Conservation (phyloP, 1,140 invertebrate species). For the Plodia interpunctella region DNA sequence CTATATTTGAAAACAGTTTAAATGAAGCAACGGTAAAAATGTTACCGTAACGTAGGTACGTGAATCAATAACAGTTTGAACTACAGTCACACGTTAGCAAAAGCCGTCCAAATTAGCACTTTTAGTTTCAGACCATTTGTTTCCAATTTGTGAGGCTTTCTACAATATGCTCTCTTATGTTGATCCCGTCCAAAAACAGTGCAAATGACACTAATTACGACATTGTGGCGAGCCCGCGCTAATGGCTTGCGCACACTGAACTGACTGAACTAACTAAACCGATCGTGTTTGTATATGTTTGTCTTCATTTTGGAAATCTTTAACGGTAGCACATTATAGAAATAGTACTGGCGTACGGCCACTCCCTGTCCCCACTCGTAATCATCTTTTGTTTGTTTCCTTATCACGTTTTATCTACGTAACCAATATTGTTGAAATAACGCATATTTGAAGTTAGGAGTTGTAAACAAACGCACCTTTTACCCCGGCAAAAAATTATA, state of each 20-base stretch:
- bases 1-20: too few species aligned
- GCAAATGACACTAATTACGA: constrained; percentile 70
- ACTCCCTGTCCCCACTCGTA: too few species aligned
- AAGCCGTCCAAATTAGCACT: constrained; percentile 72
- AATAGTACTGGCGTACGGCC: too few species aligned
- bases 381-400: too few species aligned
- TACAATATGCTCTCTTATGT: constrained; percentile 63
- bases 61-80: constrained; percentile 20
- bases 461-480: too few species aligned
- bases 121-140: constrained; percentile 57
- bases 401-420: too few species aligned
- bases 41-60: not conserved
- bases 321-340: too few species aligned
- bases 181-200: constrained; percentile 71
- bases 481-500: too few species aligned
- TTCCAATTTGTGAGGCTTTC: constrained; percentile 60
- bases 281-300: not conserved
- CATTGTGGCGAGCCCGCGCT: constrained; percentile 51
- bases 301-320: not conserved
- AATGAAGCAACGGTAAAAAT: constrained; percentile 7
- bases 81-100: constrained; percentile 63
- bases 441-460: too few species aligned
- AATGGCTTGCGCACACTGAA: constrained; percentile 60
- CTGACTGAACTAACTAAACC: constrained; percentile 8
- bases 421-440: too few species aligned